phyloP scores from a whole-genome alignment of 2,888 invertebrate genomes.

The Xestobium rufovillosum region DNA sequence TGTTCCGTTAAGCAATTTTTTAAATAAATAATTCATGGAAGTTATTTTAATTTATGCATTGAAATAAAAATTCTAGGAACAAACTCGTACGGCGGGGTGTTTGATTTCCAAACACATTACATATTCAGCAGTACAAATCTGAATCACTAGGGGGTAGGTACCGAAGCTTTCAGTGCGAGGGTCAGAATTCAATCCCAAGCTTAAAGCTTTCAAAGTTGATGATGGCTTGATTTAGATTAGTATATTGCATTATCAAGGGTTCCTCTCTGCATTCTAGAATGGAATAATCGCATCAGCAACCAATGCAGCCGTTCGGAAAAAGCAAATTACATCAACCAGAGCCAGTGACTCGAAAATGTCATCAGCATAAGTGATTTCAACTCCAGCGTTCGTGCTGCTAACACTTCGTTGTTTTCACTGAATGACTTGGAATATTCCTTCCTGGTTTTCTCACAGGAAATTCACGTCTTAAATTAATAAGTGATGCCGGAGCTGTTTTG shows the following conservation, averaged over 20 bases:
- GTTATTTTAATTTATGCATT: too few relatives aligned
- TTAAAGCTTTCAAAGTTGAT: constrained; percentile 31
- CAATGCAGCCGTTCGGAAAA: constrained; percentile 33
- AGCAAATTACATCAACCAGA: constrained; percentile 33
- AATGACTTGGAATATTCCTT: too few relatives aligned
- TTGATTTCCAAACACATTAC: constrained; percentile 22
- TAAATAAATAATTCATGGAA: too few relatives aligned
- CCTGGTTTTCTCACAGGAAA: too few relatives aligned
- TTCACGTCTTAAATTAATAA: too few relatives aligned
- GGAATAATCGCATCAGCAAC: constrained; percentile 34
- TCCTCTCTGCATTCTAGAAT: constrained; percentile 18
- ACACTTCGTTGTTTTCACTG: constrained; percentile 27
- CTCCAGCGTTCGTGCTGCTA: constrained; percentile 25
- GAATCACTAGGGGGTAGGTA: constrained; percentile 18
- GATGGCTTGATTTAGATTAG: constrained; percentile 35
- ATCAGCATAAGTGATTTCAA: constrained; percentile 30
- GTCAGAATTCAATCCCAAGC: constrained; percentile 33
- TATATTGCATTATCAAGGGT: constrained; percentile 32
- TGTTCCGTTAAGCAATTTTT: too few relatives aligned
- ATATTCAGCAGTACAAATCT: constrained; percentile 24
- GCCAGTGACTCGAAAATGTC: constrained; percentile 30
- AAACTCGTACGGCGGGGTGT: too few relatives aligned
- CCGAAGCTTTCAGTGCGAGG: constrained; percentile 25
- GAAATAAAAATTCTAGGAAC: too few relatives aligned
- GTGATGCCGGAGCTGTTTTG: too few relatives aligned